These are phyloP conservation scores for Altica lythri DNA, from an alignment of 2,888 invertebrate genomes.

Conservation along the genomic window DNA sequence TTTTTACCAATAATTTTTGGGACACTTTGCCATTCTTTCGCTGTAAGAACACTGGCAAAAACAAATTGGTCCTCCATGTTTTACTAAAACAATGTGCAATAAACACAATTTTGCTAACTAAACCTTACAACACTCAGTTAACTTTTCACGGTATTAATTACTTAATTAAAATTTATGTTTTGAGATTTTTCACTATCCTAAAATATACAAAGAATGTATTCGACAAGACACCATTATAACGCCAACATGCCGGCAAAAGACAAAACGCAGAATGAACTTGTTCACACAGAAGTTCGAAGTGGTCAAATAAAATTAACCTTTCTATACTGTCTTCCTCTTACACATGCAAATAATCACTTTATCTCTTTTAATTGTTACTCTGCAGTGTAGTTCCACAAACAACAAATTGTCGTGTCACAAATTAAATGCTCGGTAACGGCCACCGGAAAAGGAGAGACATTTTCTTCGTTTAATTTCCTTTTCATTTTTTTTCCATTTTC, in stretches of 20 bases:
- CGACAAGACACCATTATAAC: slow-evolving; percentile 8
- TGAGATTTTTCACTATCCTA: slow-evolving; percentile 1
- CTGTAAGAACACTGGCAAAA: slow-evolving; percentile 56
- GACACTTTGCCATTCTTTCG: slow-evolving; percentile 62
- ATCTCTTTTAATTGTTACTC: no score
- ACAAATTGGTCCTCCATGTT: slow-evolving; percentile 50
- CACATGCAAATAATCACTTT: no score
- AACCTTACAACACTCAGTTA: slow-evolving; percentile 18
- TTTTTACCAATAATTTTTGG: slow-evolving; percentile 64
- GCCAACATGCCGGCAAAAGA: slow-evolving; percentile 29
- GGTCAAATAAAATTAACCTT: no score
- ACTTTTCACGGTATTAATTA: slow-evolving; percentile 6
- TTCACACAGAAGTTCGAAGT: slow-evolving; percentile 50
- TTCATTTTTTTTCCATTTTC: no score
- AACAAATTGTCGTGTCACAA: no score
- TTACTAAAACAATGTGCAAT: slow-evolving; percentile 2
- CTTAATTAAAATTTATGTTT: slow-evolving; percentile 6
- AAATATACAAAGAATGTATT: slow-evolving; percentile 1
- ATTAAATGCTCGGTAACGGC: no score
- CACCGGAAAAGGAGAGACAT: no score
- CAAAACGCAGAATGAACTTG: slow-evolving; percentile 46
- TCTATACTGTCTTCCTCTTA: no score
- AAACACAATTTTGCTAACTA: slow-evolving; percentile 18
- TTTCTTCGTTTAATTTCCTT: no score
- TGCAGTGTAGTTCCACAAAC: no score